These are phyloP conservation scores for Goniozus legneri DNA, from an alignment of 1,140 invertebrate species.

Conservation along the genomic window DNA sequence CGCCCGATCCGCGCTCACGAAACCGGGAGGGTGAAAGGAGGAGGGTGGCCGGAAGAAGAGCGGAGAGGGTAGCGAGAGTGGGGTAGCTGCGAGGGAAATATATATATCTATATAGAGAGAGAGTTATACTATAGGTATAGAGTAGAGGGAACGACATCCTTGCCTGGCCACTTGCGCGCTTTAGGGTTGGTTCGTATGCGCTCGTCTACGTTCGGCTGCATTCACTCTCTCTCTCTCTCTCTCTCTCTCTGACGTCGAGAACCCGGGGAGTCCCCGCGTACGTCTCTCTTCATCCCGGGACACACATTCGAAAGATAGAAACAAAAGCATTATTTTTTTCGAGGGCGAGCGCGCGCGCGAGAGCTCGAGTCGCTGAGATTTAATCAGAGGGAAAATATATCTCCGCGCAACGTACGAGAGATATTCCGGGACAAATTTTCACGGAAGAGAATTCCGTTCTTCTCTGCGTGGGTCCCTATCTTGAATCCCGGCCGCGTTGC, in stretches of 20 bases:
- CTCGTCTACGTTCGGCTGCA: conserved; percentile 27
- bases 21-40: not conserved
- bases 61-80: conserved; percentile 1
- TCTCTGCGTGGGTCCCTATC: no score
- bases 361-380: no score
- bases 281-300: not conserved
- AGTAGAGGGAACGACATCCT: conserved; percentile 24
- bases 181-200: conserved; percentile 43
- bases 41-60: conserved; percentile 5
- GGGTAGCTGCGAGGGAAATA: not conserved
- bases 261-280: no score
- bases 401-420: no score
- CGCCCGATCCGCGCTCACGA: conserved; percentile 22
- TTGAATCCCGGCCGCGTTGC: no score
- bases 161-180: conserved; percentile 28
- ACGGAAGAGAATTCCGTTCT: no score
- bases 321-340: not conserved
- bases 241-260: not conserved
- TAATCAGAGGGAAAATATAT: no score
- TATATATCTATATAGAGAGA: no score
- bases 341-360: conserved; percentile 17
- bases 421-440: no score
- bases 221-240: conserved; percentile 27
- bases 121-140: conserved; percentile 4
- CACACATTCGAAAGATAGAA: no score